phyloP scores from a whole-genome alignment of 2,888 invertebrate genomes.

The Caradrina clavipalpis region DNA sequence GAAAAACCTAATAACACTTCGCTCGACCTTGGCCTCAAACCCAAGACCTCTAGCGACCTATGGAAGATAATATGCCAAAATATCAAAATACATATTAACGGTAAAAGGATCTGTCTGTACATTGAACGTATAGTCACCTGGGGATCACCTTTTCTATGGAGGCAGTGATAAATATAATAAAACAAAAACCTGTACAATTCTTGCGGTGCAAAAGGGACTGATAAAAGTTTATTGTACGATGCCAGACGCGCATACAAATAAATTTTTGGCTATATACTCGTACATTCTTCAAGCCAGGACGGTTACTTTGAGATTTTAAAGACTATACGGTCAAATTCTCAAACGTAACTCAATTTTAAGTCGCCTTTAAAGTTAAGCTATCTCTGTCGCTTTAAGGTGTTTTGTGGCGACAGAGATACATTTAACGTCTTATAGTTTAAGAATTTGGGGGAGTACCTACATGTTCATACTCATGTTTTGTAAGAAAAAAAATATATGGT shows the following conservation, averaged over 20 bases:
- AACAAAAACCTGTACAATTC: slow-evolving; percentile 31
- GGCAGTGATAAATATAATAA: slow-evolving; percentile 47
- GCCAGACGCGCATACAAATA: slow-evolving; percentile 28
- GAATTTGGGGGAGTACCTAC: no score
- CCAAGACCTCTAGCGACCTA: no score
- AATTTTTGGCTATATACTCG: background rate
- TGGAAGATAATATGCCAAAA: slow-evolving; percentile 31
- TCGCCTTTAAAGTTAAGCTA: no score
- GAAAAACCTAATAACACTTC: no score
- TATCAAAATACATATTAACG: slow-evolving; percentile 44
- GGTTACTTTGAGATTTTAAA: slow-evolving; percentile 13
- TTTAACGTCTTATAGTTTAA: no score
- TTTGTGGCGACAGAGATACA: no score
- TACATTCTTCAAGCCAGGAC: slow-evolving; percentile 3
- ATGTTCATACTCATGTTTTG: no score
- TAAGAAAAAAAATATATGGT: no score
- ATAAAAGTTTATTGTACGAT: slow-evolving; percentile 44
- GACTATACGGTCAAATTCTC: background rate
- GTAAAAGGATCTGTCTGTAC: slow-evolving; percentile 55
- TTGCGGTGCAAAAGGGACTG: slow-evolving; percentile 34
- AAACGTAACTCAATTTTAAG: no score
- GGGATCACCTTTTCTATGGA: slow-evolving; percentile 43
- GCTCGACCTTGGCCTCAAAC: no score
- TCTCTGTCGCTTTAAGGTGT: no score
- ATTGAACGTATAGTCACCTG: slow-evolving; percentile 47